Base-by-base conservation (phyloP, 2,797 vertebrate species). In the Enteromius radiatus region DNA sequence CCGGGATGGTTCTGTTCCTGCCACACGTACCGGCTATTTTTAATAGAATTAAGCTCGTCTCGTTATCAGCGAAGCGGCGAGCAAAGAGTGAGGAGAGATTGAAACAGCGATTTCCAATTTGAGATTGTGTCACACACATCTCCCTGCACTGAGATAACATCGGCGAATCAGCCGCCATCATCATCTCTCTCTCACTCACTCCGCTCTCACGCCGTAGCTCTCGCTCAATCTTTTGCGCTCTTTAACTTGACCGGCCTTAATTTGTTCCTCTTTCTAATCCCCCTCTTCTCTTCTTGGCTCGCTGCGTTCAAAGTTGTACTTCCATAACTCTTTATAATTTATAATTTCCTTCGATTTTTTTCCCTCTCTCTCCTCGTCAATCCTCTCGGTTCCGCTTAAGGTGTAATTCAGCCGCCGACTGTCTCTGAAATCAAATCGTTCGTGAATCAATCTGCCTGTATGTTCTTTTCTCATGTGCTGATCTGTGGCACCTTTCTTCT, bases 81-180 rank as follows among this genome's bases (percentile, higher is more conserved):
- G 91, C 91, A 86, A 85, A 1, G 92, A 94, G 93, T 93, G 93
- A 91, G 89, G 91, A 87, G 90, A 95, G 94, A 94, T 95, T 92
- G 94, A 94, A 94, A 92, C 93, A 93, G 92, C 89, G 94, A 95
- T 95, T 95, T 95, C 92, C 94, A 94, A 94, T 95, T 95, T 94
- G 90, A 94, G 94, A 95, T 95, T 93, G 93, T 95, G 95, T 95
- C 93, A 93, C 93, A 92, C 92, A 88, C 93, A 90, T 94, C 93
- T 93, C 90, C 89, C 87, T 86, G 84, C 73, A 87, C 91, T 69
- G 87, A 88, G 93, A 95, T 94, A 95, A 89, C 90, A 94, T 95
- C 93, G n/a, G 79, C 83, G 85, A 90, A 92, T 92, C 93, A 89
- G 82, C 83, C 82, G 43, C 90, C 92, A 88, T 92, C 92, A 91